Evolutionary conservation across 2,797 vertebrate genomes (phyloP), one percentile per base, ranked within the genome.

Genomic region (Sebastes dallii): DNA sequence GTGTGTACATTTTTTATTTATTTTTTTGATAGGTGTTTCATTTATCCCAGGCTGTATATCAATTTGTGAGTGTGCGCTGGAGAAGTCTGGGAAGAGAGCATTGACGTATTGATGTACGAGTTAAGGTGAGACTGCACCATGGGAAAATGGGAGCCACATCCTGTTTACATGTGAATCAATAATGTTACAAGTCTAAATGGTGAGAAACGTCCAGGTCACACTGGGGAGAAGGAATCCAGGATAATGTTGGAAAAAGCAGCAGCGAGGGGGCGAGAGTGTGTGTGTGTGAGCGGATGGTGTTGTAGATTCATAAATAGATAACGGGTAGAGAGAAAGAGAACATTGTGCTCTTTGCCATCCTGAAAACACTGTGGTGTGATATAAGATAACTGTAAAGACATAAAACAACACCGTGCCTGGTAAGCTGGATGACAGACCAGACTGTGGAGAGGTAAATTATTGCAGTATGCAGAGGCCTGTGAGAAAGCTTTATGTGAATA

Each of bases 121-220:
- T 94, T 93, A 92, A 88, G 84, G 61, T 55, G 78, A 87, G 82
- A 72, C 68, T 75, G 87, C 81, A 84, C 46, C 50, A 58, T 68
- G 58, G 90, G 83, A 89, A 82, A 85, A 86, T 71, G 66, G 64
- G 54, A 82, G 76, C 87, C 66, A 85, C 65, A 25, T 83, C 82
- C 84, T 91, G 90, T 93, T 92, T 92, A 85, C 90, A 87, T 62
- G 74, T 9, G 70, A 89, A 94, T 95, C 93, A 52, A 94, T 94
- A 86, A 64, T 1, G 13, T 79, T 89, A 84, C 79, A 85, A 81
- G 75, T 86, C 76, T 90, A 88, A 92, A 90, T 76, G 32, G 89
- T 78, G 83, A 87, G 85, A 86, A 85, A 84, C 9, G 73, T 83
- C 75, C 80, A 81, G 92, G 90, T 91, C 82, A 84, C 30, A 58